Evolutionary conservation across 1,140 invertebrate genomes (phyloP), one percentile per base, ranked within the genome.

Genomic region (Papilio polytes): DNA sequence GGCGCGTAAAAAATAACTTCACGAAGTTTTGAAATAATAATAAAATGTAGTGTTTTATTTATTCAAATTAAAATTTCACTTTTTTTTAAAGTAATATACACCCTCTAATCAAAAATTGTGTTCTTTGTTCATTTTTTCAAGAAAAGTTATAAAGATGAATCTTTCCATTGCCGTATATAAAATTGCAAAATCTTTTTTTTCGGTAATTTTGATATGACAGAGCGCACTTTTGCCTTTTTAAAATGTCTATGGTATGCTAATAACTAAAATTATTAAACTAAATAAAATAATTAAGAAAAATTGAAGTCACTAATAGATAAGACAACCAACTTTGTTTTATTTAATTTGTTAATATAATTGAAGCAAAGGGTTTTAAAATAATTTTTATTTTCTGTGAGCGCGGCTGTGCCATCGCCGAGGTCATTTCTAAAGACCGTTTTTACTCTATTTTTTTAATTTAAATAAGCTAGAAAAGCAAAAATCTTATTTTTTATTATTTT

Each of bases 211-310:
- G 63, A 70, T 3, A 70, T 15, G n/a, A 56, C 22, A 66, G 59
- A 66, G 26, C 63, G 59, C 13, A 63, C 9, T 70, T 12, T 70
- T 36, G 63, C 22, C 26, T 31, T 70, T 31, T 18, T 36, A 70
- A 66, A 70, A 70, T 70, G 26, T 70, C 63, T 70, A 63, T 26
- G 22, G 31, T 66, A 26, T 66, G 36, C 41, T 66, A 78, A 46
- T 41, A 53, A 66, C 77, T 78, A 78, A 63, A 66, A 31, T 22
- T 66, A 66, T 26, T 66, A 46, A 31, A 22, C 77, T 78, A 78
- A 66, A 78, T 78, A 78, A 78, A 78, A 78, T 78, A 78, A 78
- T 78, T 78, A 78, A 78, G 77, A 78, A 78, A 78, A 66, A 63
- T 41, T 78, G 53, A 20, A 20, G 20, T 70, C 13, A 70, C 12